Evolutionary conservation across 1,140 invertebrate genomes (phyloP).

Genomic region (Sesamia nonagrioides): DNA sequence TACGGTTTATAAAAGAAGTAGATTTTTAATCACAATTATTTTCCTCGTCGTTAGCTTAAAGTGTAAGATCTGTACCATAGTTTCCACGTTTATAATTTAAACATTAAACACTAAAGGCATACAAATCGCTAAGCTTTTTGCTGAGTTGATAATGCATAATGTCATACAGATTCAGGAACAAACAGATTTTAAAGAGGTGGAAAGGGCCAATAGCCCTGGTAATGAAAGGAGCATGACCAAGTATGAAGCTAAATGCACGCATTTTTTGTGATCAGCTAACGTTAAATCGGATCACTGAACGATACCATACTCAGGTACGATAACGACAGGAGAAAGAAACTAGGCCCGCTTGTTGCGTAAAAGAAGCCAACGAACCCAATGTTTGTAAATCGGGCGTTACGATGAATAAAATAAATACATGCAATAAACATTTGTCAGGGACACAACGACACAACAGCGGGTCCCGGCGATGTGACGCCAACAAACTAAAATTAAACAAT

Average conservation of each 20-base stretch:
- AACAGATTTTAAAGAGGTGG: neutral
- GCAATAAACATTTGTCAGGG: slow-evolving; percentile 62
- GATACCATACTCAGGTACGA: slow-evolving; percentile 60
- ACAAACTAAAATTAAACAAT: slow-evolving; percentile 67
- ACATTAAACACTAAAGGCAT: no score
- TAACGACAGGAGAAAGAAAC: slow-evolving; percentile 47
- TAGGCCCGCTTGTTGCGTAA: slow-evolving; percentile 58
- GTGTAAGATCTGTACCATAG: no score
- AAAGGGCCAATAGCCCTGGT: neutral
- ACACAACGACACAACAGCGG: slow-evolving; percentile 49
- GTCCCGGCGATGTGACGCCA: slow-evolving; percentile 56
- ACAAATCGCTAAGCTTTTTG: no score
- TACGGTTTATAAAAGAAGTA: neutral
- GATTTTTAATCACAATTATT: neutral
- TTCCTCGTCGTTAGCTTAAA: no score
- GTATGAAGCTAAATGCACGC: neutral
- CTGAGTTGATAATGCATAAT: no score
- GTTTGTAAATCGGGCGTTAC: slow-evolving; percentile 54
- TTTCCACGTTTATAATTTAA: no score
- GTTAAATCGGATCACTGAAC: slow-evolving; percentile 61
- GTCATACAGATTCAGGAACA: neutral
- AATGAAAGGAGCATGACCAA: neutral
- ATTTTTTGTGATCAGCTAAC: neutral
- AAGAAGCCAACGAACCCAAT: slow-evolving; percentile 64
- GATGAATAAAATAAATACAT: slow-evolving; percentile 65